Evolutionary conservation across 2,113 vertebrate genomes (phyloP).

Genomic region (Oryctolagus cuniculus): mOryCun1.1 NC_091434.1:1632001-1632500

Average conservation of each 20-base stretch:
- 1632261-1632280: no score
- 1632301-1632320: no score
- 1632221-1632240: neutral
- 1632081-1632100: no score
- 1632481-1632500: neutral
- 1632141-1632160: rapidly evolving
- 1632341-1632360: no score
- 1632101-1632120: no score
- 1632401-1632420: no score
- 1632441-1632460: neutral
- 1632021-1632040: rapidly evolving
- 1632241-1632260: neutral
- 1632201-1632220: neutral
- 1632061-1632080: neutral
- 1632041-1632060: no score
- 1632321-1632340: no score
- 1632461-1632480: neutral
- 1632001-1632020: neutral
- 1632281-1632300: no score
- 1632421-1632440: no score
- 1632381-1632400: neutral
- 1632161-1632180: neutral
- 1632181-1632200: neutral
- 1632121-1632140: neutral
- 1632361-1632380: no score